Conservation (phyloP, 2,113 vertebrate species). For the Mirounga angustirostris region DNA sequence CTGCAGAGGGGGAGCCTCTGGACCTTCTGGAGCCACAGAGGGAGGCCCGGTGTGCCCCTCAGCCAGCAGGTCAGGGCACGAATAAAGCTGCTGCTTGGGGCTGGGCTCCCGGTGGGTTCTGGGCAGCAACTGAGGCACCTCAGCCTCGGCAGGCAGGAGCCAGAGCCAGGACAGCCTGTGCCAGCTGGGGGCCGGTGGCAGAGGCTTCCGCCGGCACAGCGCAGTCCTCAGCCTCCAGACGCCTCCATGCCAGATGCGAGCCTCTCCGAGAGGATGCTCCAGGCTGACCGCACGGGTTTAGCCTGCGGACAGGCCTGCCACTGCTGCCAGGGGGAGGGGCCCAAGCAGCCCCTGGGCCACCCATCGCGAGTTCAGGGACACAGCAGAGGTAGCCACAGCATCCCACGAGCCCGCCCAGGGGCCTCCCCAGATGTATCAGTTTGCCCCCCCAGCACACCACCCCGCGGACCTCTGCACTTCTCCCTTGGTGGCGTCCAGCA, state of each 20-base stretch:
- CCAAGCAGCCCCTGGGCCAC: neutral
- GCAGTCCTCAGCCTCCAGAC: neutral
- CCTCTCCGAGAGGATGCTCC: neutral
- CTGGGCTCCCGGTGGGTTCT: neutral
- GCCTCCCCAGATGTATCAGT: neutral
- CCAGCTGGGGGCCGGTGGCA: no score
- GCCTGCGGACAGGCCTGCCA: neutral
- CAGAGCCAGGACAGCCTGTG: neutral
- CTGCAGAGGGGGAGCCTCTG: no score
- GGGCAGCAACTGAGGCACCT: neutral
- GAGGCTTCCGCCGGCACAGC: neutral
- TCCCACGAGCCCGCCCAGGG: neutral
- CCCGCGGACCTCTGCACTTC: slow-evolving; percentile 95
- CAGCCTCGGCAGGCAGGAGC: neutral
- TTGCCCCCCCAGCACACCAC: neutral
- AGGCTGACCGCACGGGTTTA: neutral
- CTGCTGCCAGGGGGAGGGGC: neutral
- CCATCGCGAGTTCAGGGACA: neutral
- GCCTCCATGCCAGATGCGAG: neutral
- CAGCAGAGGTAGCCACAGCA: neutral
- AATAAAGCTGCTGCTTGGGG: neutral
- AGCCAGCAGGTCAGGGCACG: neutral
- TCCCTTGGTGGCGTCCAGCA: slow-evolving; percentile 99
- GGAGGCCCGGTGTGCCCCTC: neutral
- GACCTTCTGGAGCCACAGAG: neutral